Percentiles rank a stretch among this genome's conserved stretches.
Evolutionary conservation across 2,888 invertebrate species (phyloP).

Genomic region (Rotaria sp.): DNA sequence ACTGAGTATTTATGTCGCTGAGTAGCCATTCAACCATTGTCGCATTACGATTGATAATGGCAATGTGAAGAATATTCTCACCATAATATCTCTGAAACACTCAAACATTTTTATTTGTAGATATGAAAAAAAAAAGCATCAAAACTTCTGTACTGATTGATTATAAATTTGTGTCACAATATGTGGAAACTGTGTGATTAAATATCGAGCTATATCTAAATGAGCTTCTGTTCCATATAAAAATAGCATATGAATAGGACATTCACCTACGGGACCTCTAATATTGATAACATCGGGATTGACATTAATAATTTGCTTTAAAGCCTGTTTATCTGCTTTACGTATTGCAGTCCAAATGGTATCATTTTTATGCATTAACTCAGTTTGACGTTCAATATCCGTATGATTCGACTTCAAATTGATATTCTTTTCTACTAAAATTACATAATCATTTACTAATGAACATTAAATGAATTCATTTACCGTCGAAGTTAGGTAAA

Average conservation of each 20-base stretch:
- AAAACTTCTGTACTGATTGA: background rate
- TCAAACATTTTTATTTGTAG: too few relatives aligned
- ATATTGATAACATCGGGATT: background rate
- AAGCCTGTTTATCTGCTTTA: background rate
- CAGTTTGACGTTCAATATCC: background rate
- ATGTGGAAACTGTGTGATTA: background rate
- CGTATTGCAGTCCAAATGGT: background rate
- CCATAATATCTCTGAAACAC: background rate
- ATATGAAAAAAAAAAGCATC: too few relatives aligned
- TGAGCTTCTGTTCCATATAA: background rate
- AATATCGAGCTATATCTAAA: background rate
- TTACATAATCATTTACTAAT: too few relatives aligned
- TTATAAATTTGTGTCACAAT: background rate
- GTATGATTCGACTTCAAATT: background rate
- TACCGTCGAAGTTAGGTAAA: too few relatives aligned
- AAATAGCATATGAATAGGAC: background rate
- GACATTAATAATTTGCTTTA: background rate
- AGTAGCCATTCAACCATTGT: background rate
- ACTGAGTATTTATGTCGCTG: background rate
- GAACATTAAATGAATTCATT: too few relatives aligned
- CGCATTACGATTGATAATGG: background rate
- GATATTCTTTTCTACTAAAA: too few relatives aligned
- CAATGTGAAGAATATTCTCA: background rate
- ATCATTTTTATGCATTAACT: background rate
- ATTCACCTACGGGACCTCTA: background rate